These are phyloP conservation scores for Ranitomeya variabilis DNA, from an alignment of 2,113 vertebrate species.

Conservation along the genomic window DNA sequence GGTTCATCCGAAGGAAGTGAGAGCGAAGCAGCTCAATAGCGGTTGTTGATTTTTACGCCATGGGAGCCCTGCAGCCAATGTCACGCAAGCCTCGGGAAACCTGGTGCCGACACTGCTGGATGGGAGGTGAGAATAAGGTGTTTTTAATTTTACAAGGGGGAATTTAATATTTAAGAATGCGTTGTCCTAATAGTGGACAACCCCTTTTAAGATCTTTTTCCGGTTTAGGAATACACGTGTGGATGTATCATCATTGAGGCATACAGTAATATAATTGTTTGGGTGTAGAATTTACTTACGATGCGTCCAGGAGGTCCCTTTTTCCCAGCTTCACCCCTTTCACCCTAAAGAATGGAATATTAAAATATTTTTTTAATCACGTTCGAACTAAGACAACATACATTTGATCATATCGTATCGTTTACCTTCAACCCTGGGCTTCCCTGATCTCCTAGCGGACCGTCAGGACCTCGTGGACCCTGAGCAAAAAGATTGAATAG, in stretches of 20 bases:
- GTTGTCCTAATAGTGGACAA: no score
- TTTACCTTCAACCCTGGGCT: slow-evolving; percentile 86
- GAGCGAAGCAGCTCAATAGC: no score
- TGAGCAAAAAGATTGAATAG: slow-evolving; percentile 64
- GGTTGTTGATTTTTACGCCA: no score
- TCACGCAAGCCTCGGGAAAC: no score
- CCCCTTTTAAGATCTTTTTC: no score
- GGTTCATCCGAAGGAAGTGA: no score
- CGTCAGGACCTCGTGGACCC: slow-evolving; percentile 90
- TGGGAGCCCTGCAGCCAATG: no score
- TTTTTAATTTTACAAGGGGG: no score
- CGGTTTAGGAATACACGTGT: no score
- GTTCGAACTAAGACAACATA: background rate
- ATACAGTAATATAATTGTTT: background rate
- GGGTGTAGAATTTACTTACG: slow-evolving; percentile 74
- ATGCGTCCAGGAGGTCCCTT: slow-evolving; percentile 83
- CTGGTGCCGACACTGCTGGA: no score
- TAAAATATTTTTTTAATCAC: background rate
- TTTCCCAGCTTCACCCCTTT: slow-evolving; percentile 82
- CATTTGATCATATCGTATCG: background rate
- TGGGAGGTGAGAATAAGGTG: no score
- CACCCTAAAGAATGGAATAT: slow-evolving; percentile 79
- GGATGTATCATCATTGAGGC: background rate
- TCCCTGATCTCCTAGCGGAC: slow-evolving; percentile 84
- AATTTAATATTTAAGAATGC: no score